Percentiles rank a stretch among this genome's conserved stretches.
Evolutionary conservation across 2,113 vertebrate genomes (phyloP).

Genomic region (Pavo muticus): DNA sequence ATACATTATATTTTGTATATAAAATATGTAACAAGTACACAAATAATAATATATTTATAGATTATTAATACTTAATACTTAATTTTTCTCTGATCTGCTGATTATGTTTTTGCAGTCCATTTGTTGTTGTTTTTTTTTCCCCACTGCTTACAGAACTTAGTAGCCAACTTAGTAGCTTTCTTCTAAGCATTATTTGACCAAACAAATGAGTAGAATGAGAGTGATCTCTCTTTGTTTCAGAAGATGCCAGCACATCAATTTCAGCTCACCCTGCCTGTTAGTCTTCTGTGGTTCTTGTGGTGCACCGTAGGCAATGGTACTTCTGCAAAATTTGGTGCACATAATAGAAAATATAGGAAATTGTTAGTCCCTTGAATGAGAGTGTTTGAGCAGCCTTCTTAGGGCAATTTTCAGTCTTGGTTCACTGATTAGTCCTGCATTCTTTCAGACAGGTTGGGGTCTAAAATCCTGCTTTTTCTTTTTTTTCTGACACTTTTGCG

Average conservation of each 20-base stretch:
- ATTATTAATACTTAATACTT: neutral
- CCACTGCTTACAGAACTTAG: neutral
- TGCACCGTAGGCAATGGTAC: neutral
- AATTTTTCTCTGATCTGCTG: neutral
- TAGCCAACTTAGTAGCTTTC: neutral
- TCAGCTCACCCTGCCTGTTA: neutral
- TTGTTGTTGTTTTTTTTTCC: too few relatives aligned
- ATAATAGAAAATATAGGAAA: neutral
- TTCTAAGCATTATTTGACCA: neutral
- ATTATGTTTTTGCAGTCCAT: neutral
- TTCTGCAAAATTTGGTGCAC: neutral
- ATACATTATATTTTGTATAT: neutral
- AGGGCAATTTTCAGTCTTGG: neutral
- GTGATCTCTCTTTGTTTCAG: neutral
- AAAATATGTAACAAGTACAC: neutral
- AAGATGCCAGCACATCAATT: neutral
- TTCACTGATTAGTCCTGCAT: neutral
- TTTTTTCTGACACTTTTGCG: neutral
- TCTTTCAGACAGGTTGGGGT: neutral
- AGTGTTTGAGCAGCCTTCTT: neutral
- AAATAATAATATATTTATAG: neutral
- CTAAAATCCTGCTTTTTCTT: neutral
- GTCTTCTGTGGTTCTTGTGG: neutral
- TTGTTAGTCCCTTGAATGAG: neutral
- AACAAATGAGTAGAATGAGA: neutral